These are phyloP conservation scores for Mola mola DNA, from an alignment of 2,113 vertebrate species.

Conservation along the genomic window DNA sequence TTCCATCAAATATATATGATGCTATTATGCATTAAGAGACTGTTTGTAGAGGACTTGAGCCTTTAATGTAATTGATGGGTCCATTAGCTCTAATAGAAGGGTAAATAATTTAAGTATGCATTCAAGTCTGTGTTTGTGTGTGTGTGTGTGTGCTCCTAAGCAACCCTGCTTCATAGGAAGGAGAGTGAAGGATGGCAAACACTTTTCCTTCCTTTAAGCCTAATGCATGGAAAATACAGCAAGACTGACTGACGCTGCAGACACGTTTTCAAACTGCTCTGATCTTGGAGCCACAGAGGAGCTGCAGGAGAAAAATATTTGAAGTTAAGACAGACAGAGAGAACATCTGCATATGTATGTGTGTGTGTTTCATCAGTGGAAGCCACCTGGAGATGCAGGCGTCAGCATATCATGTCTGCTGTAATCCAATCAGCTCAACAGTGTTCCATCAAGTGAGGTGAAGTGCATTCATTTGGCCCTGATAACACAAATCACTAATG, in stretches of 20 bases:
- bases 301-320: slow-evolving; percentile 27
- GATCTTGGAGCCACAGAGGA: slow-evolving; percentile 34
- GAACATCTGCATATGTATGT: background rate
- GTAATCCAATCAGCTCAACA: slow-evolving; percentile 19
- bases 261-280: slow-evolving; percentile 41
- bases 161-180: slow-evolving; percentile 10
- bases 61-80: slow-evolving; percentile 55
- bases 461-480: background rate
- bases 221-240: slow-evolving; percentile 57
- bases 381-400: slow-evolving; percentile 21
- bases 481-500: background rate
- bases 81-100: slow-evolving; percentile 61
- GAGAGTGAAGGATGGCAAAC: slow-evolving; percentile 38
- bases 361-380: slow-evolving; percentile 4
- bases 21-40: slow-evolving; percentile 47
- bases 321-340: background rate
- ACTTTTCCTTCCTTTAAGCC: slow-evolving; percentile 47
- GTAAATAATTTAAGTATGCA: slow-evolving; percentile 60
- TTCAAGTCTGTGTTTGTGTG: slow-evolving; percentile 17
- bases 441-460: background rate
- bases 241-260: slow-evolving; percentile 49
- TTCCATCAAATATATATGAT: slow-evolving; percentile 53
- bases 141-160: slow-evolving; percentile 14
- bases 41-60: slow-evolving; percentile 37
- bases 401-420: slow-evolving; percentile 29